phyloP scores from a whole-genome alignment of 2,888 invertebrate genomes.

The Parnassius smintheus region DNA sequence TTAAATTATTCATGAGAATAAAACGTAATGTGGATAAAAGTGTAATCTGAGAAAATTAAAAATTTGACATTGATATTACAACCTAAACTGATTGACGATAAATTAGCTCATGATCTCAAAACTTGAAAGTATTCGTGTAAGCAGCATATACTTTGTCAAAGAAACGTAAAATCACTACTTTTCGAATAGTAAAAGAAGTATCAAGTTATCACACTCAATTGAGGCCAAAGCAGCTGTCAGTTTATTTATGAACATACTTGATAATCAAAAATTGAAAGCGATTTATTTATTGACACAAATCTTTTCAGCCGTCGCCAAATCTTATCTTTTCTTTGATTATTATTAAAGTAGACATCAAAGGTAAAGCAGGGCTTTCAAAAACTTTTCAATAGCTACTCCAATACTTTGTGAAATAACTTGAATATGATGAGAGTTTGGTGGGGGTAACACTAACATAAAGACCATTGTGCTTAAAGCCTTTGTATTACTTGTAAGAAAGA shows the following conservation, averaged over 20 bases:
- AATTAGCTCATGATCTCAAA: no score
- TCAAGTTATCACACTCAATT: background rate
- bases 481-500: constrained; percentile 23
- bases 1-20: no score
- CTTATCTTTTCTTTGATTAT: constrained; percentile 21
- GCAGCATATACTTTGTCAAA: no score
- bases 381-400: constrained; percentile 34
- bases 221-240: background rate
- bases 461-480: constrained; percentile 27
- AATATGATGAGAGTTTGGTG: constrained; percentile 32
- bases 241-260: constrained; percentile 7
- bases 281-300: constrained; percentile 20
- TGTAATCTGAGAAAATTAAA: no score
- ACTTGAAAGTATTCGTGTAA: no score
- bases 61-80: no score
- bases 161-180: no score
- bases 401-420: constrained; percentile 35
- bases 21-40: no score
- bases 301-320: constrained; percentile 13
- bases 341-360: constrained; percentile 32
- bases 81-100: no score
- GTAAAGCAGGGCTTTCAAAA: constrained; percentile 30
- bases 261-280: constrained; percentile 17
- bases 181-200: no score
- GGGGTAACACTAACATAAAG: constrained; percentile 27